Percentiles rank a stretch among this genome's conserved stretches.
phyloP scores from a whole-genome alignment of 2,113 vertebrate species.

The Geococcyx californianus region DNA sequence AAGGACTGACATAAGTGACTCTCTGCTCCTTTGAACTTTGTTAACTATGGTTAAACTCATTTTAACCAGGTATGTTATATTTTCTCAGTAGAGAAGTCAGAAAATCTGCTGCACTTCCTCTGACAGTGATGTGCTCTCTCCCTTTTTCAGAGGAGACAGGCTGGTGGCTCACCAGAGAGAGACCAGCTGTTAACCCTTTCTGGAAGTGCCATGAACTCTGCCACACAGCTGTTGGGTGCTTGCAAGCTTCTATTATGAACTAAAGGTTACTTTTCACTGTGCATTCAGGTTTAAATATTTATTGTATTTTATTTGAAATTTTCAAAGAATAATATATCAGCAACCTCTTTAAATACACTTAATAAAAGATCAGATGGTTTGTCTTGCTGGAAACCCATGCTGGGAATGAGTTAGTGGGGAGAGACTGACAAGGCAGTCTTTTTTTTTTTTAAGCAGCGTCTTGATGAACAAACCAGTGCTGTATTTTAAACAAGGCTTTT shows the following conservation, averaged over 20 bases:
- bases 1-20: background rate
- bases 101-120: background rate
- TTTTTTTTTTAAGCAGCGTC: background rate
- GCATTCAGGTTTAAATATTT: background rate
- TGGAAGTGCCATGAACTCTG: background rate
- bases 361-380: slow-evolving; percentile 38
- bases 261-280: background rate
- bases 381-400: background rate
- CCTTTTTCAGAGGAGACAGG: background rate
- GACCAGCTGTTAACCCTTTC: slow-evolving; percentile 8
- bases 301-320: background rate
- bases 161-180: background rate
- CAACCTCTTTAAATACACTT: background rate
- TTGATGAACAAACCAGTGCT: slow-evolving; percentile 52
- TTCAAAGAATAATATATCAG: background rate
- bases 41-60: background rate
- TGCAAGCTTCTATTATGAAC: background rate
- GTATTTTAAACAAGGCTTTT: slow-evolving; percentile 48
- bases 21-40: background rate
- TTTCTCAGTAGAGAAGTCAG: slow-evolving; percentile 21
- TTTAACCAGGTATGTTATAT: background rate
- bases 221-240: background rate
- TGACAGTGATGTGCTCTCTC: background rate
- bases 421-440: slow-evolving; percentile 21
- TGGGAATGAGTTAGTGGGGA: background rate